Conservation (phyloP, 2,113 vertebrate species). For the Aspiorhynchus laticeps region DNA sequence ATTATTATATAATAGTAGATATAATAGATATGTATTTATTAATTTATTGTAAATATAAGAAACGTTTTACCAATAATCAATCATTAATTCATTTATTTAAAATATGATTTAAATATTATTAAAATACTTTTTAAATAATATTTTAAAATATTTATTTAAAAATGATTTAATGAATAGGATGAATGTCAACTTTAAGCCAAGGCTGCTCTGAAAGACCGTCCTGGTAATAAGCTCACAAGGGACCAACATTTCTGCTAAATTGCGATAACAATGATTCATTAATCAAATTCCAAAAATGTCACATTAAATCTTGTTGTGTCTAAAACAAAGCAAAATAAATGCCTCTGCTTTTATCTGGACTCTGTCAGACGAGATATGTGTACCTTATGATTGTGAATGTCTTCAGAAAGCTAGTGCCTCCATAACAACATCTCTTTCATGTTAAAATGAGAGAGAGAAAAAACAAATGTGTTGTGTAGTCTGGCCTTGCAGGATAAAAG, state of each 20-base stretch:
- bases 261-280: not conserved
- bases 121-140: no score
- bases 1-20: not conserved
- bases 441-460: no score
- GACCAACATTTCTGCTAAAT: not conserved
- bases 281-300: not conserved
- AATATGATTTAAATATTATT: not conserved
- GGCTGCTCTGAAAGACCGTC: not conserved
- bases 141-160: no score
- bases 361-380: not conserved
- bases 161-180: not conserved
- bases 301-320: not conserved
- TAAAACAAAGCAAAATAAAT: not conserved
- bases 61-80: no score
- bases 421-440: not conserved
- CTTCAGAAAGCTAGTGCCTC: not conserved
- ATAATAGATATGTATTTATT: not conserved
- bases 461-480: slow-evolving; percentile 12
- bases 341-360: not conserved
- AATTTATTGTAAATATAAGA: no score
- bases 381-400: slow-evolving; percentile 1
- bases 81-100: no score
- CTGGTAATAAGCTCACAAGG: not conserved
- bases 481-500: slow-evolving; percentile 1
- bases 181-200: not conserved